A percentile compares a stretch with the other conserved stretches of the same genome.
Conservation (phyloP, 2,113 vertebrate species). For the Corythaixoides concolor region DNA sequence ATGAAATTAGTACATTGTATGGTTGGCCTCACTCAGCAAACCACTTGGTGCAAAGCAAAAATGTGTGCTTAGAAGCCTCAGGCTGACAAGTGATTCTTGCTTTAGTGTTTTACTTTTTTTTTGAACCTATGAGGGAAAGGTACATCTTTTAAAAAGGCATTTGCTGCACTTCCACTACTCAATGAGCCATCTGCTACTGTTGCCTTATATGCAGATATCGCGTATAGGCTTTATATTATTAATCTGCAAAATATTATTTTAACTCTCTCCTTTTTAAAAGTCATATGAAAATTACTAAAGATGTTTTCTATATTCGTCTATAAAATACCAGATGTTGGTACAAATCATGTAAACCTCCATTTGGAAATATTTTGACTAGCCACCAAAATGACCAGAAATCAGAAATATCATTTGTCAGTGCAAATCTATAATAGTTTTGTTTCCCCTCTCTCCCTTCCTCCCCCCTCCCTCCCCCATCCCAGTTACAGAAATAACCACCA, state of each 20-base stretch:
- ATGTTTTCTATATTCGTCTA: constrained; percentile 72
- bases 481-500: constrained; percentile 70
- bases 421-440: constrained; percentile 76
- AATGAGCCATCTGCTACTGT: constrained; percentile 17
- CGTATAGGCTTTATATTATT: constrained; percentile 52
- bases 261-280: constrained; percentile 65
- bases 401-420: constrained; percentile 76
- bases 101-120: constrained; percentile 41
- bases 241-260: constrained; percentile 72
- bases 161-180: constrained; percentile 36
- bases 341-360: constrained; percentile 73
- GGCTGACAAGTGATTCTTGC: constrained; percentile 54
- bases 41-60: constrained; percentile 63
- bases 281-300: constrained; percentile 75
- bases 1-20: constrained; percentile 50
- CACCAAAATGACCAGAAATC: constrained; percentile 70
- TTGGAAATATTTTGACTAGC: constrained; percentile 73
- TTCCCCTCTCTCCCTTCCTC: not conserved
- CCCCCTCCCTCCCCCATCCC: not conserved
- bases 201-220: not conserved
- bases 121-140: constrained; percentile 3
- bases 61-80: constrained; percentile 55
- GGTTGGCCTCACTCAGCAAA: constrained; percentile 32
- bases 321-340: constrained; percentile 78
- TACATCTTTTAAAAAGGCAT: constrained; percentile 46